A percentile compares a stretch with the other conserved stretches of the same genome.
Conservation (phyloP, 1,140 invertebrate species). For the Drosophila pachea region DNA sequence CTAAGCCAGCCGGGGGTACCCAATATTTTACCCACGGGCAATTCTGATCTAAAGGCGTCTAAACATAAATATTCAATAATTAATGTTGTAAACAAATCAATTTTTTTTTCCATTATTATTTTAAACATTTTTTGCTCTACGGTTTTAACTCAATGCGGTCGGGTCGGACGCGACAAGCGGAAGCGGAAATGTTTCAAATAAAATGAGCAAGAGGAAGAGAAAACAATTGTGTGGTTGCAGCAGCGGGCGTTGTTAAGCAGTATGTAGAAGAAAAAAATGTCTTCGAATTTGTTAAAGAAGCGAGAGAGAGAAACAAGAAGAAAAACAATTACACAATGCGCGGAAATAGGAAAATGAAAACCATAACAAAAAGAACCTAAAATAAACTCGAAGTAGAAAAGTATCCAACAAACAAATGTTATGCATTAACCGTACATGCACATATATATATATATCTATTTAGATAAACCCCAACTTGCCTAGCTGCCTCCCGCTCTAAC, state of each 20-base stretch:
- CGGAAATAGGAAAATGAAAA: slow-evolving; percentile 39
- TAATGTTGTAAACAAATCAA: slow-evolving; percentile 49
- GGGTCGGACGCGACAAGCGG: slow-evolving; percentile 17
- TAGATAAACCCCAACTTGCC: too few species aligned
- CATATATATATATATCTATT: slow-evolving; percentile 13
- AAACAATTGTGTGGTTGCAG: background rate
- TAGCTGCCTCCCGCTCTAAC: too few species aligned
- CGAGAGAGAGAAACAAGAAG: background rate
- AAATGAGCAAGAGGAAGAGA: background rate
- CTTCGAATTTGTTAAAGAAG: slow-evolving; percentile 56
- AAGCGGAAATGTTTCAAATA: slow-evolving; percentile 1
- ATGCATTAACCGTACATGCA: background rate
- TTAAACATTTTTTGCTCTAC: slow-evolving; percentile 48
- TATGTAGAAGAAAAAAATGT: slow-evolving; percentile 67
- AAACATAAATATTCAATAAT: slow-evolving; percentile 66
- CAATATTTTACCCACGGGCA: background rate
- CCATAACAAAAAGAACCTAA: slow-evolving; percentile 50
- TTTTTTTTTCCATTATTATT: slow-evolving; percentile 36
- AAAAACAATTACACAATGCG: slow-evolving; percentile 53
- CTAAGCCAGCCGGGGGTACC: slow-evolving; percentile 26
- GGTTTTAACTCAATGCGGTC: slow-evolving; percentile 29
- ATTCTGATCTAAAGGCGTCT: slow-evolving; percentile 41
- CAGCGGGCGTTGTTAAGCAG: slow-evolving; percentile 15
- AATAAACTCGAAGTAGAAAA: slow-evolving; percentile 70
- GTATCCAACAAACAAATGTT: too few species aligned